Base-by-base conservation (phyloP, 2,888 invertebrate species). In the Platerodrilus igneus region DNA sequence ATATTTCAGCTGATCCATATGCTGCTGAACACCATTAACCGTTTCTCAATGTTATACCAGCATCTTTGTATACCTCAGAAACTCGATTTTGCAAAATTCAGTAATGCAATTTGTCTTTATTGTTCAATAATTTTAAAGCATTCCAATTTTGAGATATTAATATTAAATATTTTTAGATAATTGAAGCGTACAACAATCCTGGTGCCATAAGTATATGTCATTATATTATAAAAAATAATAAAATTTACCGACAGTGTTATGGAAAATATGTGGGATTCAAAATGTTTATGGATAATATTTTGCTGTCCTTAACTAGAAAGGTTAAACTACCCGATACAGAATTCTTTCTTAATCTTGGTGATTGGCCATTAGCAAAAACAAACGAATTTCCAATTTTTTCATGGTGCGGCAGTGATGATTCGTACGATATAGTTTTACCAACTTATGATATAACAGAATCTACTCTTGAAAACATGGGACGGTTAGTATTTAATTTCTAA, bases 191-290 rank as follows among this genome's bases (percentile, higher is more conserved):
- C 63, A 77, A 89, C 64, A 79, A 79, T 47, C 86, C 88, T 1
- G 81, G 83, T 43, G 83, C 86, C 44, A 77, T 87, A 47, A 93
- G 93, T 57, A 75, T 94, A 57, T 94, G 94, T 61, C 89, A 94
- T 66, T 96, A 95, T 69, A 77, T 85, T 5, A 71, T 95, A 5
- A 84, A 87, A 65, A 68, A 81, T 50, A 95, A 94, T 67, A 68
- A 83, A 73, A 71, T 95, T 52, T 84, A 86, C 66, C 77, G 94
- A 53, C 79, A 83, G 56, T 96, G 95, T 60, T 91, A 91, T 70
- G 96, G 96, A 8, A 83, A 93, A 66, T 86, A 96, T 72, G 85
- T 92, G 7, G 96, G 92, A 1, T 97, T 96, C 64, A 92, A 92
- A 64, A 90, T 92, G 81, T 96, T 97, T 70, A 80, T 88, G 69